phyloP scores from a whole-genome alignment of 2,888 invertebrate genomes.

The Phyllotreta cruciferae region DNA sequence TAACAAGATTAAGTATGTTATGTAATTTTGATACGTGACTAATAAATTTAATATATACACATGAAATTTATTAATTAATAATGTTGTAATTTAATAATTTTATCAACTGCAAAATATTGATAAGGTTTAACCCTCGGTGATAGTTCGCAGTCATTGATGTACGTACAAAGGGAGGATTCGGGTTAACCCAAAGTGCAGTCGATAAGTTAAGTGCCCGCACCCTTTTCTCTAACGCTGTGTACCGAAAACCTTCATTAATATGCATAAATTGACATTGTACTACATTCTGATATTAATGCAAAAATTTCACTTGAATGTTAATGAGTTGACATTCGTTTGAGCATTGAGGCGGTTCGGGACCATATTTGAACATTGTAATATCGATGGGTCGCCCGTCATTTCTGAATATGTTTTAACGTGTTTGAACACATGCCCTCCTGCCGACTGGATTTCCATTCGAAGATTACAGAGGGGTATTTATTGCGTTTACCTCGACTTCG shows the following conservation, averaged over 20 bases:
- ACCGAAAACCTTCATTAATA: slow-evolving; percentile 50
- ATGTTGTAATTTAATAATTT: slow-evolving; percentile 6
- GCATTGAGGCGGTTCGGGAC: slow-evolving; percentile 28
- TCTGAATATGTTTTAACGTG: slow-evolving; percentile 37
- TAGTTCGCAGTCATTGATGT: neutral
- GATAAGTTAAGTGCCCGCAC: slow-evolving; percentile 42
- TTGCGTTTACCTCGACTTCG: slow-evolving; percentile 51
- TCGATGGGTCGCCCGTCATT: slow-evolving; percentile 42
- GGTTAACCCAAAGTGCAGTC: slow-evolving; percentile 25
- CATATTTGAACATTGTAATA: slow-evolving; percentile 49
- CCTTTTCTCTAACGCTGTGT: slow-evolving; percentile 38
- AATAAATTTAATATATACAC: too few relatives aligned
- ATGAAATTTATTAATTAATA: neutral
- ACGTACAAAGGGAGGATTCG: slow-evolving; percentile 8
- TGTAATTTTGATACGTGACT: too few relatives aligned
- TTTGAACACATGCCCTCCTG: slow-evolving; percentile 35
- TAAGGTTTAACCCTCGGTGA: slow-evolving; percentile 10
- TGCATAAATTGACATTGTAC: slow-evolving; percentile 56
- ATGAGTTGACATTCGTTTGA: slow-evolving; percentile 50
- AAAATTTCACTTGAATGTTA: slow-evolving; percentile 54
- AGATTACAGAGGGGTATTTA: slow-evolving; percentile 55
- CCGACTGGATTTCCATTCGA: slow-evolving; percentile 54
- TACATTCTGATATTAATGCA: slow-evolving; percentile 51
- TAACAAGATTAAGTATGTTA: too few relatives aligned
- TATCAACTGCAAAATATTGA: slow-evolving; percentile 17